Evolutionary conservation across 2,797 vertebrate genomes (phyloP), one percentile per base, ranked within the genome.

Genomic region (Chelidonichthys spinosus): DNA sequence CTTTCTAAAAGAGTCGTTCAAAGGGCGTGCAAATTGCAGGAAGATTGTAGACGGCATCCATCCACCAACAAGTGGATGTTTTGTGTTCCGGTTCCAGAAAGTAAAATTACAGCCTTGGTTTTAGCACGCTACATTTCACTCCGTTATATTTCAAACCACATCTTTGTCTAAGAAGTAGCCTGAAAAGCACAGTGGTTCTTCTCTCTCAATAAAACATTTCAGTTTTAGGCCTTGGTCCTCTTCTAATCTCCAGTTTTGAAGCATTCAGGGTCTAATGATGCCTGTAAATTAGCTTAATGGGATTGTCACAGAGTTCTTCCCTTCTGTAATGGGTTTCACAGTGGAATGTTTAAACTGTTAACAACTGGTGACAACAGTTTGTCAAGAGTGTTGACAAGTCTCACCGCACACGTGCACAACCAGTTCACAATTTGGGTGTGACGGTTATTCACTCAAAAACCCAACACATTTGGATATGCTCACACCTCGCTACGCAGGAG

Each of bases 341-440:
- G 47, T 8, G 43, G 56, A 73, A 9, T 78, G 63, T 81, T 77
- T 49, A 63, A 70, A 72, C 63, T 39, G 44, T 68, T 60, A 18
- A 63, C 61, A 77, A 74, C 67, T 66, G 76, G 37, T 11, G 47
- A 68, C n/a, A 82, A 82, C 14, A 70, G 44, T 72, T 76, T 58
- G 59, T 74, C 63, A 46, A 1, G 60, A 46, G n/a, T 72, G 63
- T 78, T 76, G 76, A 79, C 59, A 25, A 53, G 54, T 55, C 69
- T 77, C 68, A 9, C 64, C 5, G 42, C 59, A 63, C 76, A 68
- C 52, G 55, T 74, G 83, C 63, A 47, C 37, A n/a, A 5, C 46
- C 47, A 15, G 70, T 43, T 70, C 58, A 53, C 5, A 65, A 25
- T 25, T n/a, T n/a, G 59, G 72, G 77, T 36, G 69, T 72, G 83